Base-by-base conservation (phyloP, 1,140 invertebrate genomes). In the Drosophila watanabei region DNA sequence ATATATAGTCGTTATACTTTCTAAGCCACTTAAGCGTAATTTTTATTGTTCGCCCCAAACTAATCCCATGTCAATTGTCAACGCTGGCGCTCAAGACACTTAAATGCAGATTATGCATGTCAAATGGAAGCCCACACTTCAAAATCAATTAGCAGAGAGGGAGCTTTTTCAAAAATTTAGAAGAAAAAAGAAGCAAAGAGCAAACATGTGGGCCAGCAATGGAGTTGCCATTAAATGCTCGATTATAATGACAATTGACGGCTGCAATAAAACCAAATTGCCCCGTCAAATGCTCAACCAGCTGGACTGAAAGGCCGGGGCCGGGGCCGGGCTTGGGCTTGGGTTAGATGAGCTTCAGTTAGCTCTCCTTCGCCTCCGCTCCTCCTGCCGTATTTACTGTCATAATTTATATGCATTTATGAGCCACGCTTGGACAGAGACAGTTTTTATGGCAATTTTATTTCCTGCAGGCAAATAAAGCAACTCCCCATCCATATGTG, bases 401-500 rank as follows among this genome's bases (percentile, higher is more conserved):
- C 63, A 84, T 87, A 88, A 87, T 88, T 84, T 87, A 89, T 80
- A 89, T 84, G 80, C 72, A 80, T 77, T 86, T 79, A 79, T 75
- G 62, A 61, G 49, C 43, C 56, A 75, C 75, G 75, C 68, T 56
- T 48, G 51, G 75, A 37, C 57, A 54, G 70, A 66, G 84, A 78
- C 73, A 65, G 69, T 83, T 88, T 88, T 88, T 88, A 88, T 84
- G 84, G 82, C 85, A 88, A 54, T 89, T 88, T 88, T 84, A 87
- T 87, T 87, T 87, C 71, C 80, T 79, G 77, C 69, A 80, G 76
- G 72, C 79, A 86, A 79, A 82, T 79, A 86, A 82, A 86, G 60
- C 82, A 85, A 52, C 56, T 68, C 45, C 41, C 46, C 59, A 41
- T 10, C 39, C 46, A 48, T 56, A 45, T 71, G 35, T 71, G 64